phyloP scores from a whole-genome alignment of 2,797 vertebrate species.

The Myripristis jacobus region DNA sequence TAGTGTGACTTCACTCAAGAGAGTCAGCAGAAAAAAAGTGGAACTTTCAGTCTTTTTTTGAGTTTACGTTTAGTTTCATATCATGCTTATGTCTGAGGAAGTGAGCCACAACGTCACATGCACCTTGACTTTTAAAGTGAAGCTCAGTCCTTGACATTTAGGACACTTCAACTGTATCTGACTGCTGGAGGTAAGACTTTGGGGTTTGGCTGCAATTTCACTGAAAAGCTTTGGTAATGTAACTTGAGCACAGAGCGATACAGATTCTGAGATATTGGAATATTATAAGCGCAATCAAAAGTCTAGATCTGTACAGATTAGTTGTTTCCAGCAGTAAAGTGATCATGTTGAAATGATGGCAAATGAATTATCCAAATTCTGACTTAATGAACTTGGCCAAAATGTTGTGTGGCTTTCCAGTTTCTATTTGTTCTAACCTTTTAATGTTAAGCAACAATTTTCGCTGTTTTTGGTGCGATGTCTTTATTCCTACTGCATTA shows the following conservation, averaged over 20 bases:
- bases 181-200: slow-evolving; percentile 69
- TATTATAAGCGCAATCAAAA: not conserved
- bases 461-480: not conserved
- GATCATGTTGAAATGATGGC: too few species aligned
- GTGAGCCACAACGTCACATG: slow-evolving; percentile 63
- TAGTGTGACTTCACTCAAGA: slow-evolving; percentile 53
- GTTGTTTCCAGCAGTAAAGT: too few species aligned
- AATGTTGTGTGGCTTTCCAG: not conserved
- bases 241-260: not conserved
- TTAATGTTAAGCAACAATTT: not conserved
- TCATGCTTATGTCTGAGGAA: slow-evolving; percentile 66
- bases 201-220: not conserved
- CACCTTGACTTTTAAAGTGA: slow-evolving; percentile 57
- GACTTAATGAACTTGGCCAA: too few species aligned
- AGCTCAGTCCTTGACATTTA: slow-evolving; percentile 16
- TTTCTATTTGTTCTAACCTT: not conserved
- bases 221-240: not conserved
- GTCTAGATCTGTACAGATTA: too few species aligned
- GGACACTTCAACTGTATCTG: slow-evolving; percentile 21
- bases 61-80: slow-evolving; percentile 71
- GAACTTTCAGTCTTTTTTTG: slow-evolving; percentile 66
- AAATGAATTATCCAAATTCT: too few species aligned
- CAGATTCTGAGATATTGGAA: not conserved
- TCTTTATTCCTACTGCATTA: not conserved
- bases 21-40: slow-evolving; percentile 82